Evolutionary conservation across 2,113 vertebrate species (phyloP).

Genomic region (Suricata suricatta): DNA sequence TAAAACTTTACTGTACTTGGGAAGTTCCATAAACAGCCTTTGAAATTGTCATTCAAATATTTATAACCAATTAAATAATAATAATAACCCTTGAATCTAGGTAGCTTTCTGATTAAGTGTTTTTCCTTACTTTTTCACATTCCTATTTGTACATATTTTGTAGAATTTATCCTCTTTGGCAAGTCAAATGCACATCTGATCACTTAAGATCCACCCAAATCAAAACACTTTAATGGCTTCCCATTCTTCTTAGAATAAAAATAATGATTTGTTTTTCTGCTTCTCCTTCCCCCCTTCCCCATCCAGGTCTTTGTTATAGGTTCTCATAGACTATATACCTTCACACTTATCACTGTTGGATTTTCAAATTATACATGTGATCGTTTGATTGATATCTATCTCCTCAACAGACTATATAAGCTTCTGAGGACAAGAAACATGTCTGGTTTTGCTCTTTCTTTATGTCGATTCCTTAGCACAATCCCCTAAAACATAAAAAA

Average conservation of each 20-base stretch:
- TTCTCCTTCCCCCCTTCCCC: not conserved
- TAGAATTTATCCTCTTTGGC: not conserved
- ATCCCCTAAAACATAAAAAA: not conserved
- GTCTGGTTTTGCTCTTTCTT: not conserved
- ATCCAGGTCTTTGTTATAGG: not conserved
- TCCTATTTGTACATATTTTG: not conserved
- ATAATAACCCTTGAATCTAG: not conserved
- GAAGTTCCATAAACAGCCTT: not conserved
- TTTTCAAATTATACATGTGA: not conserved
- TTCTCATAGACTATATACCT: not conserved
- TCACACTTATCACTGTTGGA: not conserved
- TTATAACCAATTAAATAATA: conserved; percentile 29
- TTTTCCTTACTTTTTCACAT: not conserved
- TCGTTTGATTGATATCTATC: not conserved
- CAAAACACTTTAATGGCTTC: not conserved
- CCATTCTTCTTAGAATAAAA: not conserved
- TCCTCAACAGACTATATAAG: not conserved
- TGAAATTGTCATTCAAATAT: conserved; percentile 35
- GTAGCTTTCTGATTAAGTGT: not conserved
- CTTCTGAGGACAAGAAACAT: not conserved
- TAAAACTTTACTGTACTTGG: not conserved
- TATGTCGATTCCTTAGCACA: not conserved
- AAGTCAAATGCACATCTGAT: conserved; percentile 4
- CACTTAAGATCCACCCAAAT: not conserved
- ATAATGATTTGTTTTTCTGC: not conserved